Conservation (phyloP, 2,113 vertebrate genomes). For the human region DNA sequence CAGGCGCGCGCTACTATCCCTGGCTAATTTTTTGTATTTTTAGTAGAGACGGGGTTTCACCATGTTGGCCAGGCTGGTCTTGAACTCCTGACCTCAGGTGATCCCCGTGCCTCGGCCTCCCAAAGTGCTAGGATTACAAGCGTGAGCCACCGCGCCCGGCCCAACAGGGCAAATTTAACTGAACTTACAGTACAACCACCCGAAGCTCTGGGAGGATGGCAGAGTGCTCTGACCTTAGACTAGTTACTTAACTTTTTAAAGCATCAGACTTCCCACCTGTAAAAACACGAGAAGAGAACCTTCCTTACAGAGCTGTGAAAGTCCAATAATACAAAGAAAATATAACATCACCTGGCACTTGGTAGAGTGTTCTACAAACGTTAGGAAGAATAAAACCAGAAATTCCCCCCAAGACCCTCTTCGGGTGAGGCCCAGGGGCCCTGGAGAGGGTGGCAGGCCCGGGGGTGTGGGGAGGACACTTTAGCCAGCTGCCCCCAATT, state of each 20-base stretch:
- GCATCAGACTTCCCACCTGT: background rate
- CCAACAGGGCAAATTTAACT: background rate
- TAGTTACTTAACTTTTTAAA: background rate
- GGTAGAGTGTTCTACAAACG: background rate
- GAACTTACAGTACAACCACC: too few species aligned
- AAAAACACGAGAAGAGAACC: background rate
- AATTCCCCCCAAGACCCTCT: background rate
- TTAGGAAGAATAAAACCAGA: background rate
- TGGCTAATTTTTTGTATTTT: too few species aligned
- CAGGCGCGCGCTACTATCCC: too few species aligned
- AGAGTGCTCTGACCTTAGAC: background rate
- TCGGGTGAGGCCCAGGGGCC: background rate
- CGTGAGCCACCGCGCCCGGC: too few species aligned
- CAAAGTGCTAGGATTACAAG: too few species aligned
- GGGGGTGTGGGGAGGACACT: background rate
- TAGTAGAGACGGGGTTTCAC: too few species aligned
- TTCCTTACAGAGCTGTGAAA: background rate
- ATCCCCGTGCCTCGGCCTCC: too few species aligned
- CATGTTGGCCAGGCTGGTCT: too few species aligned
- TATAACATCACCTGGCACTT: background rate
- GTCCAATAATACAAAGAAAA: conserved; percentile 25
- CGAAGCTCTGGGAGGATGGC: background rate
- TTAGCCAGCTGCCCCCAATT: background rate
- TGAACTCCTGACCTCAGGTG: too few species aligned
- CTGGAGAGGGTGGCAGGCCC: background rate